Percentiles rank a stretch among this genome's conserved stretches.
These are phyloP conservation scores for Ectropis crepuscularia DNA, from an alignment of 2,888 invertebrate species.

Conservation along the genomic window DNA sequence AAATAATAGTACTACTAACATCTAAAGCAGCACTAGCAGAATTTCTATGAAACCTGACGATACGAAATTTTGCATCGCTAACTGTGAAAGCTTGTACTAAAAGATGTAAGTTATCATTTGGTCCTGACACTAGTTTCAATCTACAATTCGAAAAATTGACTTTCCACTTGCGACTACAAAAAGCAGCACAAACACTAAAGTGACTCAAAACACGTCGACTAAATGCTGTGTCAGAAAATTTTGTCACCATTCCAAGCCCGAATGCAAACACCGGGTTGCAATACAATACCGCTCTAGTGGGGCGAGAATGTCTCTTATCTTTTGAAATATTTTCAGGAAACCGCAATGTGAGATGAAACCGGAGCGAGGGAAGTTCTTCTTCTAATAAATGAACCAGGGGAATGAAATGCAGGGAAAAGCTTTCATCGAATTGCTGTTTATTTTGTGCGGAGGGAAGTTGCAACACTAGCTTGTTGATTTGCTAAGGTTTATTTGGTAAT, in stretches of 20 bases:
- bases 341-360: conserved; percentile 34
- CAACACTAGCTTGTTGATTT: conserved; percentile 3
- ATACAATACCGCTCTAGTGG: conserved; percentile 20
- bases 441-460: conserved; percentile 22
- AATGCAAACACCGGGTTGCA: conserved; percentile 21
- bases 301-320: conserved; percentile 29
- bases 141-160: background rate
- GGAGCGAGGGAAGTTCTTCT: conserved; percentile 19
- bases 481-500: background rate
- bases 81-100: no score
- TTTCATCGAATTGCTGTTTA: conserved; percentile 26
- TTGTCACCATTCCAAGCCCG: conserved; percentile 7
- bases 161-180: background rate
- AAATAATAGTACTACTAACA: no score
- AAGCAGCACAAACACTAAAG: background rate
- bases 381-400: conserved; percentile 30
- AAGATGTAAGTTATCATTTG: no score
- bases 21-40: no score
- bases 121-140: background rate
- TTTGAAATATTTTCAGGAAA: conserved; percentile 37
- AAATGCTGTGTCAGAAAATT: conserved; percentile 5
- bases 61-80: no score
- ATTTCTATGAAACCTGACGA: no score
- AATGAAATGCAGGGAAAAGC: conserved; percentile 26
- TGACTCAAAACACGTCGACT: background rate